Percentiles rank a stretch among this genome's conserved stretches.
These are phyloP conservation scores for Phymatocera aterrima DNA, from an alignment of 2,888 invertebrate genomes.

Conservation along the genomic window DNA sequence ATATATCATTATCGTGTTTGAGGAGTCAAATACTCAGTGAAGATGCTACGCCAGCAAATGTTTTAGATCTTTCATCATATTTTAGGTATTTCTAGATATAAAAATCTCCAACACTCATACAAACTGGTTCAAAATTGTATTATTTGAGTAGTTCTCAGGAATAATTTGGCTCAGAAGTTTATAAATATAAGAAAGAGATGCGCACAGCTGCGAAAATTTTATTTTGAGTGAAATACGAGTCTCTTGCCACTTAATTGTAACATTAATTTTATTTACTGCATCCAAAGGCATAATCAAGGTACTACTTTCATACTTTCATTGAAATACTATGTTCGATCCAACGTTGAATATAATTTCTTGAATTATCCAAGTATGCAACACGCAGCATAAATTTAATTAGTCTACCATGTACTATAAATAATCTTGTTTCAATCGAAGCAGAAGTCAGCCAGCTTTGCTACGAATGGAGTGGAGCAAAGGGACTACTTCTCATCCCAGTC, in stretches of 20 bases:
- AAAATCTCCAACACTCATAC: not conserved
- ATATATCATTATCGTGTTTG: slow-evolving; percentile 82
- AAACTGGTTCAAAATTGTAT: not conserved
- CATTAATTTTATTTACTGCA: slow-evolving; percentile 28
- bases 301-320: slow-evolving; percentile 21
- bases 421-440: slow-evolving; percentile 54
- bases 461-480: slow-evolving; percentile 80
- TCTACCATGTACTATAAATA: slow-evolving; percentile 25
- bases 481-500: slow-evolving; percentile 73
- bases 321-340: not conserved
- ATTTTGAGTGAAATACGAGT: not conserved
- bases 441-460: slow-evolving; percentile 77
- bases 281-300: slow-evolving; percentile 37
- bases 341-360: not conserved
- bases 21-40: slow-evolving; percentile 82
- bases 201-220: not conserved
- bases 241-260: not conserved
- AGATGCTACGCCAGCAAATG: slow-evolving; percentile 79
- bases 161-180: not conserved
- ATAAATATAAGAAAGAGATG: not conserved
- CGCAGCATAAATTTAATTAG: not conserved
- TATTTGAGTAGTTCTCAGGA: too few relatives aligned
- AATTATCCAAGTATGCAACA: not conserved
- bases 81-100: slow-evolving; percentile 72
- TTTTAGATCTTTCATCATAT: slow-evolving; percentile 81